Conservation (phyloP, 2,888 invertebrate species). For the Homarus gammarus region DNA sequence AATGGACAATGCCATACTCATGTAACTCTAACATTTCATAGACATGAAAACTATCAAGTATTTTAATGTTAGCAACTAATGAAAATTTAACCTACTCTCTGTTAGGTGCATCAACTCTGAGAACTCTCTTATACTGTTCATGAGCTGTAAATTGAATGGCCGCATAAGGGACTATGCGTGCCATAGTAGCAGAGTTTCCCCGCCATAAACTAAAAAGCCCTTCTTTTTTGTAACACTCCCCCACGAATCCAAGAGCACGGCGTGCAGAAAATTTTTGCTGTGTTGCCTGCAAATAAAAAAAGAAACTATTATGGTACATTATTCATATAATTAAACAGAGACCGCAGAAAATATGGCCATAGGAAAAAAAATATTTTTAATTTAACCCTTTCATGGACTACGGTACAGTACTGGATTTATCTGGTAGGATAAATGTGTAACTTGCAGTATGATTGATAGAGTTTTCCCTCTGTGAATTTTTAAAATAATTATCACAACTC, state of each 20-base stretch:
- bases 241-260: conserved; percentile 50
- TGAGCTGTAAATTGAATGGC: conserved; percentile 98
- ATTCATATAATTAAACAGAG: too few relatives aligned
- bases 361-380: too few relatives aligned
- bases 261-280: conserved; percentile 79
- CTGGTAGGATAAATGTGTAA: too few relatives aligned
- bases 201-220: conserved; percentile 94
- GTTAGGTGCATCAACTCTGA: conserved; percentile 58
- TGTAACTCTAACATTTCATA: too few relatives aligned
- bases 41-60: too few relatives aligned
- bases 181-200: conserved; percentile 99
- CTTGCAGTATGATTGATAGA: too few relatives aligned
- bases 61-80: background rate
- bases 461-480: too few relatives aligned
- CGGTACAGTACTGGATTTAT: too few relatives aligned
- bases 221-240: conserved; percentile 85
- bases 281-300: conserved; percentile 61
- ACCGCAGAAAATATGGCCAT: too few relatives aligned
- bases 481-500: too few relatives aligned
- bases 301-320: background rate
- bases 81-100: conserved; percentile 69
- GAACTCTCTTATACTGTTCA: conserved; percentile 94
- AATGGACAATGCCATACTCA: too few relatives aligned
- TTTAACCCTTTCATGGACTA: too few relatives aligned
- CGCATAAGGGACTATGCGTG: conserved; percentile 96